Percentiles rank a stretch among this genome's conserved stretches.
Conservation (phyloP, 2,888 invertebrate genomes). For the Priocnemis perturbator region DNA sequence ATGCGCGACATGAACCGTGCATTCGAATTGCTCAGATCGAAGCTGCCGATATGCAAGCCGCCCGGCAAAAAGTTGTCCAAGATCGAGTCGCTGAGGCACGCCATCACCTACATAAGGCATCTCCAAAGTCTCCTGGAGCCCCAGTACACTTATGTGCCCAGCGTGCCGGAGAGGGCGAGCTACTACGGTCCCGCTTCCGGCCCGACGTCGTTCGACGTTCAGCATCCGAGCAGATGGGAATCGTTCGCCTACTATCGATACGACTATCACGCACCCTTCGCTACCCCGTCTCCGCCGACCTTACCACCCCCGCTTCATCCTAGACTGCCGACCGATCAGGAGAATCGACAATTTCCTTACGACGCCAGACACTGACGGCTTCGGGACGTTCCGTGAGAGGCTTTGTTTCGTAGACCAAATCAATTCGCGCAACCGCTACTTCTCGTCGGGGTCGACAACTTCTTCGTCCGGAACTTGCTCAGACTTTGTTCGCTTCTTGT, state of each 20-base stretch:
- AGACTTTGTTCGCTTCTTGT: too few relatives aligned
- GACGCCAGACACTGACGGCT: constrained; percentile 46
- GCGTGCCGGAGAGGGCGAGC: constrained; percentile 56
- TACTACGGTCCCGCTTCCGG: constrained; percentile 52
- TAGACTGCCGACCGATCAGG: constrained; percentile 48
- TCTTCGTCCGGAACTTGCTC: too few relatives aligned
- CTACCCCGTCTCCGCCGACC: constrained; percentile 56
- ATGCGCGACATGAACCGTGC: constrained; percentile 93
- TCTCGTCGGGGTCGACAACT: too few relatives aligned
- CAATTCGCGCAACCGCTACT: too few relatives aligned
- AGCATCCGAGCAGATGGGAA: constrained; percentile 68
- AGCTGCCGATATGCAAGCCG: constrained; percentile 86
- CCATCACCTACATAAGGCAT: constrained; percentile 86
- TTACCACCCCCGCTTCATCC: constrained; percentile 49
- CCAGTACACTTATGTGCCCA: constrained; percentile 60
- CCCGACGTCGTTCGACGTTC: constrained; percentile 57
- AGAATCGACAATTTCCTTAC: constrained; percentile 53
- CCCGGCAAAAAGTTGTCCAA: constrained; percentile 91
- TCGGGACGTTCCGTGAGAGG: too few relatives aligned
- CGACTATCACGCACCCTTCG: constrained; percentile 68
- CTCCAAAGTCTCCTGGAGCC: constrained; percentile 80
- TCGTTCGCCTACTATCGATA: constrained; percentile 71
- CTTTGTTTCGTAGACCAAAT: too few relatives aligned
- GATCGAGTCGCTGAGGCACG: constrained; percentile 88
- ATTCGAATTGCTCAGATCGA: constrained; percentile 85